Evolutionary conservation across 2,797 vertebrate genomes (phyloP), one percentile per base, ranked within the genome.

Genomic region (Novumbra hubbsi): DNA sequence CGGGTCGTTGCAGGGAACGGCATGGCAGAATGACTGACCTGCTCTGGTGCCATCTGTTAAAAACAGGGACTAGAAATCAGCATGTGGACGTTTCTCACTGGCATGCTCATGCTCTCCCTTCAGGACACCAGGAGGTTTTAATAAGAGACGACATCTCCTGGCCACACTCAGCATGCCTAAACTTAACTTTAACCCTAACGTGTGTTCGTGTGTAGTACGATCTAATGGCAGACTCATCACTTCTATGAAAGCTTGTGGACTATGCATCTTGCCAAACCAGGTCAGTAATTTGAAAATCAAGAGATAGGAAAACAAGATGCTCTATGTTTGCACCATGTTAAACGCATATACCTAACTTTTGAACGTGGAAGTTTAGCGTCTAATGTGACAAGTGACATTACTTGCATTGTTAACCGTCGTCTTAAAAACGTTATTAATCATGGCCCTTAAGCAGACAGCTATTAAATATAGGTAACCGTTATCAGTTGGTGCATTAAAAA

Each of bases 1-100:
- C 45, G 24, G 9, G 11, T 8, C 16, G 19, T 16, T 21, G 52
- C 52, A 55, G 52, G 52, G 52, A 28, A 15, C 50, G 45, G 21
- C 15, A 69, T 19, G 14, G 24, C 16, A 16, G 17, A 50, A 69
- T 50, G 24, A 69, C 15, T 9, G 34, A 41, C n/a, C 21, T 50
- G 66, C 21, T 50, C 21, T 7, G 21, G 27, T 50, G 38, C 41
- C 48, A 69, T 69, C 68, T 50, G 68, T 50, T 49, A 28, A 50
- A 69, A 69, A 50, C 68, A 28, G 15, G 68, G 68, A 69, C 50
- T 69, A 69, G 30, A 49, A 24, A 69, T 30, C 68, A 49, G 24
- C 68, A 50, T 69, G 34, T 48, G 16, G 45, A 7, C 30, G n/a
- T 50, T 28, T 48, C 24, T 50, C 45, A 45, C 17, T 48, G 9